Evolutionary conservation across 2,113 vertebrate genomes (phyloP).

Genomic region (Prietella phreatophila): DNA sequence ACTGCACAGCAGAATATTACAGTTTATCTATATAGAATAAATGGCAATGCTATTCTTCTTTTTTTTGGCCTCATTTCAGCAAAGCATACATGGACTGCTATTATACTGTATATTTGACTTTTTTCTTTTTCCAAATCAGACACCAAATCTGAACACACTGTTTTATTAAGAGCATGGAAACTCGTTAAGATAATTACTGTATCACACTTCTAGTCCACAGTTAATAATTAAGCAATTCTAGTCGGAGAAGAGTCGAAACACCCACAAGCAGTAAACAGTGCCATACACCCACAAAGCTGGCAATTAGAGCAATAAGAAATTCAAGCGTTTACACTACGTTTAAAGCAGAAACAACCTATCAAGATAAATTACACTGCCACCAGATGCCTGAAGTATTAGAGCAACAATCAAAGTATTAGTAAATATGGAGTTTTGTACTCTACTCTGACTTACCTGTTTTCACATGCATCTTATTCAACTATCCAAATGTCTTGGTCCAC

Average conservation of each 20-base stretch:
- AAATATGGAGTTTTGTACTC: not conserved
- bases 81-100: not conserved
- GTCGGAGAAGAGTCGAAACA: conserved; percentile 58
- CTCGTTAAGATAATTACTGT: conserved; percentile 75
- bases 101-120: not conserved
- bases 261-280: conserved; percentile 39
- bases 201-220: conserved; percentile 70
- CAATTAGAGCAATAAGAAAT: conserved; percentile 67
- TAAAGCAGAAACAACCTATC: conserved; percentile 60
- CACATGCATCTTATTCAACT: not conserved
- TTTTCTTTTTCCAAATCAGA: conserved; percentile 58
- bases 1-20: not conserved
- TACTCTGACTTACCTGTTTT: not conserved
- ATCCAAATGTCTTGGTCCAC: not conserved
- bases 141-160: conserved; percentile 57
- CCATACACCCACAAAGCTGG: conserved; percentile 61
- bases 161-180: conserved; percentile 70
- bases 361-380: conserved; percentile 56
- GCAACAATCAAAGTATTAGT: conserved; percentile 12
- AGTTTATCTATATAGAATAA: not conserved
- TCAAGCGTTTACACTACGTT: conserved; percentile 58
- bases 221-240: conserved; percentile 70
- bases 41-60: not conserved
- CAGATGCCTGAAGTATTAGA: conserved; percentile 3
- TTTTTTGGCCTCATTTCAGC: not conserved